A percentile compares a stretch with the other conserved stretches of the same genome.
Evolutionary conservation across 1,140 invertebrate genomes (phyloP).

Genomic region (Trigoniulus corallinus): DNA sequence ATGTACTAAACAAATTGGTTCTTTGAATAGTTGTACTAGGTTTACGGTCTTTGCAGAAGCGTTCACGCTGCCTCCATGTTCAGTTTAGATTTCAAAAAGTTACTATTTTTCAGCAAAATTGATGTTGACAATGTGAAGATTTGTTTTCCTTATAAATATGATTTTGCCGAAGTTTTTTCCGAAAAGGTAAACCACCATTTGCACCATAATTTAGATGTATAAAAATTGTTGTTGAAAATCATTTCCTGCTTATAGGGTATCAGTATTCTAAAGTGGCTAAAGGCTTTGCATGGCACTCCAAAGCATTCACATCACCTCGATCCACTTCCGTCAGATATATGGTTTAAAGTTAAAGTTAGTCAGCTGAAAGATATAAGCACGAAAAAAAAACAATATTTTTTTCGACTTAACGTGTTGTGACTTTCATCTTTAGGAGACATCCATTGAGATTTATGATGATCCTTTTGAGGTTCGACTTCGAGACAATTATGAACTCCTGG

Average conservation of each 20-base stretch:
- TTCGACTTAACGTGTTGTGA: not conserved
- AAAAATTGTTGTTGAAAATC: not conserved
- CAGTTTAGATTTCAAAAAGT: too few relatives aligned
- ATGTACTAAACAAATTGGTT: too few relatives aligned
- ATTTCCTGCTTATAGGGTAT: slow-evolving; percentile 29
- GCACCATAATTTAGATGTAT: not conserved
- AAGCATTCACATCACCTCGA: too few relatives aligned
- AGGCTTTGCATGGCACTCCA: slow-evolving; percentile 40
- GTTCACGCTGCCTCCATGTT: too few relatives aligned
- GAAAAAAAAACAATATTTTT: not conserved
- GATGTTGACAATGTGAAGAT: slow-evolving; percentile 34
- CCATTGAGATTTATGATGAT: slow-evolving; percentile 89
- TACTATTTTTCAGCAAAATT: not conserved
- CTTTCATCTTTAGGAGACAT: slow-evolving; percentile 34
- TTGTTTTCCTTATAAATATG: slow-evolving; percentile 79
- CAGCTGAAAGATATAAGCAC: not conserved
- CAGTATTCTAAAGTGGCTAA: slow-evolving; percentile 83
- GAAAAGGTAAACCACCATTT: slow-evolving; percentile 47
- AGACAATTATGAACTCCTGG: slow-evolving; percentile 87
- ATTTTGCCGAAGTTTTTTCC: slow-evolving; percentile 81
- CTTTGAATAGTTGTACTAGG: too few relatives aligned
- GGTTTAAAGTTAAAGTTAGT: slow-evolving; percentile 54
- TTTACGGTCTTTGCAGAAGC: too few relatives aligned
- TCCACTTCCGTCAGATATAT: slow-evolving; percentile 64
- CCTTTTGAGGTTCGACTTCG: slow-evolving; percentile 92